phyloP scores from a whole-genome alignment of 2,888 invertebrate genomes.

The Drosophila barbarae region DNA sequence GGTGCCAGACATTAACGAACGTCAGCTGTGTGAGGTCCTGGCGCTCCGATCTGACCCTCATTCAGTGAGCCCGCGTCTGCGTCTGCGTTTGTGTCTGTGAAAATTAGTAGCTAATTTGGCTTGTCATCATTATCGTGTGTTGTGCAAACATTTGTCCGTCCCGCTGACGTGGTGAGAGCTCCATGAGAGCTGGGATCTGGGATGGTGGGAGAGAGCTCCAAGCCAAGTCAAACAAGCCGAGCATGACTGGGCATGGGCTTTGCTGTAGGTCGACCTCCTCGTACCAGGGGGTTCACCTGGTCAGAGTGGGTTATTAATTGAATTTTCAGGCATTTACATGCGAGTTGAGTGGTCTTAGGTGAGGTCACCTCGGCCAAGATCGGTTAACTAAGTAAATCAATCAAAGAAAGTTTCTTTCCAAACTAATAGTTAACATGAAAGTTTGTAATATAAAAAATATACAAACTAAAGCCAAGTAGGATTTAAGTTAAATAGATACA shows the following conservation, averaged over 20 bases:
- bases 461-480: neutral
- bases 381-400: slow-evolving; percentile 6
- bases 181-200: slow-evolving; percentile 8
- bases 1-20: slow-evolving; percentile 43
- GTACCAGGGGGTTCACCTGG: slow-evolving; percentile 29
- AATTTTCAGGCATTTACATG: slow-evolving; percentile 49
- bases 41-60: slow-evolving; percentile 53
- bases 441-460: neutral
- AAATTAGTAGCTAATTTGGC: slow-evolving; percentile 74
- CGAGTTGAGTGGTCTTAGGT: slow-evolving; percentile 14
- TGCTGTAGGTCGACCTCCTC: slow-evolving; percentile 34
- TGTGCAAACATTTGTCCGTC: slow-evolving; percentile 74
- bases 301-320: slow-evolving; percentile 49
- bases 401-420: slow-evolving; percentile 24
- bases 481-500: neutral
- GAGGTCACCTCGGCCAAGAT: slow-evolving; percentile 5
- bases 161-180: slow-evolving; percentile 34
- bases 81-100: slow-evolving; percentile 41
- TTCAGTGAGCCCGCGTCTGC: neutral
- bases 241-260: slow-evolving; percentile 31
- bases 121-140: slow-evolving; percentile 73
- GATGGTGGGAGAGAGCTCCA: slow-evolving; percentile 12
- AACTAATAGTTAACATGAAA: slow-evolving; percentile 7
- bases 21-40: slow-evolving; percentile 71
- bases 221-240: slow-evolving; percentile 21